Evolutionary conservation across 2,113 vertebrate species (phyloP).

Genomic region (Progne subis): DNA sequence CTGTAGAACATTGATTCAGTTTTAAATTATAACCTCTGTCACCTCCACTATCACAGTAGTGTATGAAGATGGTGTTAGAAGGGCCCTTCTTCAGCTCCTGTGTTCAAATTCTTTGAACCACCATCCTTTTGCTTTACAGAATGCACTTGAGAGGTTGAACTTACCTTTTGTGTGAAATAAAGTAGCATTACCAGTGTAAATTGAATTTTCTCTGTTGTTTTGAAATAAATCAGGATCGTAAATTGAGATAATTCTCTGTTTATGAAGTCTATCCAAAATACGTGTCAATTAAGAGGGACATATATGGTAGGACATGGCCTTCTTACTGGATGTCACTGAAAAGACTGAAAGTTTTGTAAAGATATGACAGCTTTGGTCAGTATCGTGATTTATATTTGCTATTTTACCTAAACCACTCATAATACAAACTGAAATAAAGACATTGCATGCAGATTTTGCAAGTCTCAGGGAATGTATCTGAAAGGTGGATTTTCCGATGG

Average conservation of each 20-base stretch:
- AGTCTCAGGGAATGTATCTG: neutral
- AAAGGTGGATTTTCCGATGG: neutral
- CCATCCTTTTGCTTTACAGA: neutral
- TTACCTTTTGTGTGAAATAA: neutral
- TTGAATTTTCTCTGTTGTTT: neutral
- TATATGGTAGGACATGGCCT: neutral
- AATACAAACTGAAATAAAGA: neutral
- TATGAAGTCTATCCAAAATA: neutral
- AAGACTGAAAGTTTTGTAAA: neutral
- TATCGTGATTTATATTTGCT: neutral
- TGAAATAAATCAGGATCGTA: neutral
- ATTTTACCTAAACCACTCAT: neutral
- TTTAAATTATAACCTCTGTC: neutral
- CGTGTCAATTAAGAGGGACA: fast-evolving
- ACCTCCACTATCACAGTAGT: neutral
- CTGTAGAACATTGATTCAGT: neutral
- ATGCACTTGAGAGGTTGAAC: neutral
- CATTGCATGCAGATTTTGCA: neutral
- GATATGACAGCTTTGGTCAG: neutral
- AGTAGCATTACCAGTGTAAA: neutral
- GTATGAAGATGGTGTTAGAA: neutral
- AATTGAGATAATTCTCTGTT: neutral
- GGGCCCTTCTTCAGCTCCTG: neutral
- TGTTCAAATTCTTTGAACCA: neutral
- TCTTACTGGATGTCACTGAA: neutral